These are phyloP conservation scores for Podabrus alpinus DNA, from an alignment of 2,888 invertebrate genomes.

Conservation along the genomic window DNA sequence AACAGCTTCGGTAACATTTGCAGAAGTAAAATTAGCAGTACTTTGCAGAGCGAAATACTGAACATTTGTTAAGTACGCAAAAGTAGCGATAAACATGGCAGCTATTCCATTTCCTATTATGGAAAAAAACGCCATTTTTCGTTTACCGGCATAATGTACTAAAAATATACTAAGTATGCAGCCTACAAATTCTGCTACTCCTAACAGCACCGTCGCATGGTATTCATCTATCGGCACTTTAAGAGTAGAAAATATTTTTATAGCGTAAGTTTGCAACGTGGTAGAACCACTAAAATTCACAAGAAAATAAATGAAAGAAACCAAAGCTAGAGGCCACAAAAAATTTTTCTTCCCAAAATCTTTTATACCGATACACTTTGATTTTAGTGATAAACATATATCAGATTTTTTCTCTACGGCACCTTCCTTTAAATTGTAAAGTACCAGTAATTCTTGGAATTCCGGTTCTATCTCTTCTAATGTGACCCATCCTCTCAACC, in stretches of 20 bases:
- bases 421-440: slow-evolving; percentile 20
- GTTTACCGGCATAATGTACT: slow-evolving; percentile 75
- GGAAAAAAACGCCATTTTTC: slow-evolving; percentile 69
- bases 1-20: not conserved
- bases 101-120: slow-evolving; percentile 69
- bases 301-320: slow-evolving; percentile 70
- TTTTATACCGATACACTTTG: slow-evolving; percentile 44
- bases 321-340: slow-evolving; percentile 68
- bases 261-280: slow-evolving; percentile 74
- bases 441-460: slow-evolving; percentile 57
- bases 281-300: slow-evolving; percentile 78
- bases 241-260: slow-evolving; percentile 72
- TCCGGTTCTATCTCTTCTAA: slow-evolving; percentile 65
- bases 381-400: not conserved
- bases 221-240: slow-evolving; percentile 77
- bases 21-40: not conserved
- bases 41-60: slow-evolving; percentile 7
- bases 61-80: slow-evolving; percentile 53
- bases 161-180: slow-evolving; percentile 67
- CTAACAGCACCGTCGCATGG: slow-evolving; percentile 74
- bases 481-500: slow-evolving; percentile 79
- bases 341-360: slow-evolving; percentile 66
- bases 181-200: slow-evolving; percentile 71
- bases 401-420: slow-evolving; percentile 12
- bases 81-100: slow-evolving; percentile 65